Base-by-base conservation (phyloP, 2,888 invertebrate genomes). In the Cheilosia urbana region DNA sequence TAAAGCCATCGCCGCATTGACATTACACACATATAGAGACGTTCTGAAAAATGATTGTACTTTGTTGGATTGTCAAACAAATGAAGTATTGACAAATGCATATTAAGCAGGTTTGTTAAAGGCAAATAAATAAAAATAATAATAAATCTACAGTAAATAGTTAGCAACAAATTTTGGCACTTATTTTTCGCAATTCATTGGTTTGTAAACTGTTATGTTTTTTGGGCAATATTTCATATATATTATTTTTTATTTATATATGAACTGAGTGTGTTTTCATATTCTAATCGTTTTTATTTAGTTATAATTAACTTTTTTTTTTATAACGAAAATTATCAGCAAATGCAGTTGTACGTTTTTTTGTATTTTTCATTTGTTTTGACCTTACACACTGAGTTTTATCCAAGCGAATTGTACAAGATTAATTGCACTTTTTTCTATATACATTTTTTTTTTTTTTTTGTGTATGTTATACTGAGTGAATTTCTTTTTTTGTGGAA, bases 341-440 rank as follows among this genome's bases (percentile, higher is more conserved):
- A 13, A 27, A 53, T n/a, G 19, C 5, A 53, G 53, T 42, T 1
- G 40, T 4, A 15, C 15, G 19, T 19, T 34, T 37, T 34, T 27
- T 27, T 27, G 6, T 4, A 34, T 21, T 21, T 21, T 21, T 21
- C 21, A 24, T 24, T 34, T 27, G 17, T 24, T 27, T 47, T 69
- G 57, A 58, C 58, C 58, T 57, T 58, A 69, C 24, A 19, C 6
- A 49, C 7, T 9, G 68, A 27, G 13, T 37, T 62, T 19, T 42
- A 53, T 73, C 55, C 69, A 40, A 47, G 58, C 72, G 60, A 58
- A 68, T 45, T 60, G 62, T 51, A 15, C n/a, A 68, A 81, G 69
- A 81, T 76, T 69, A 81, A 76, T 76, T 76, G 63, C 42, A 65
- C 34, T 51, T 69, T 47, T 60, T 68, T 55, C 3, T 66, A 9